phyloP scores from a whole-genome alignment of 2,797 vertebrate species.

The Semotilus atromaculatus region DNA sequence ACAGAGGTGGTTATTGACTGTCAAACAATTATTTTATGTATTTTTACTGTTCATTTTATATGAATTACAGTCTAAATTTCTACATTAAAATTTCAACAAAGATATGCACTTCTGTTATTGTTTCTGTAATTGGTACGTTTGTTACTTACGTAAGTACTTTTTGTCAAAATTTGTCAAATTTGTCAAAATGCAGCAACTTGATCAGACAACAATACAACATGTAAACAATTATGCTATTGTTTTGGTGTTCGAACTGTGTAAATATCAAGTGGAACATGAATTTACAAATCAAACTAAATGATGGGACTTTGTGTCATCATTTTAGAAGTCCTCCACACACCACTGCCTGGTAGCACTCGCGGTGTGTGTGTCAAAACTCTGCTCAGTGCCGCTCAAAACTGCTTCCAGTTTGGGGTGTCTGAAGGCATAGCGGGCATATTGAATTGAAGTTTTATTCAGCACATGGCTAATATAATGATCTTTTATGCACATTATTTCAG shows the following conservation, averaged over 20 bases:
- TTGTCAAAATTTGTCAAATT: background rate
- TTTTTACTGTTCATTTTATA: background rate
- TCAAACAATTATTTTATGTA: background rate
- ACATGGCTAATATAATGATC: background rate
- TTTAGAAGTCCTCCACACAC: background rate
- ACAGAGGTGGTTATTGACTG: background rate
- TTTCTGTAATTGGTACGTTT: background rate
- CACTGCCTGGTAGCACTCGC: background rate
- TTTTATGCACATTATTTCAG: background rate
- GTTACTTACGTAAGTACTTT: background rate
- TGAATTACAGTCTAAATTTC: background rate
- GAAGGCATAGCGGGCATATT: background rate
- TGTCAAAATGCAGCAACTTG: background rate
- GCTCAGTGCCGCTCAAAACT: too few relatives aligned
- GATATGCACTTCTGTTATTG: too few relatives aligned
- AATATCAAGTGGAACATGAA: background rate
- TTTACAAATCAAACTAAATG: background rate
- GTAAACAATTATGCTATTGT: background rate
- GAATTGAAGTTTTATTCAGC: background rate
- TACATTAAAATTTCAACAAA: background rate
- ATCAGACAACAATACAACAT: background rate
- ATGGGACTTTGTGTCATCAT: background rate
- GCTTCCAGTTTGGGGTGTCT: background rate
- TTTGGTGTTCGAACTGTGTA: background rate
- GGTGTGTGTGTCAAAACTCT: background rate